Evolutionary conservation across 2,888 invertebrate genomes (phyloP).

Genomic region (Andrena marginata): DNA sequence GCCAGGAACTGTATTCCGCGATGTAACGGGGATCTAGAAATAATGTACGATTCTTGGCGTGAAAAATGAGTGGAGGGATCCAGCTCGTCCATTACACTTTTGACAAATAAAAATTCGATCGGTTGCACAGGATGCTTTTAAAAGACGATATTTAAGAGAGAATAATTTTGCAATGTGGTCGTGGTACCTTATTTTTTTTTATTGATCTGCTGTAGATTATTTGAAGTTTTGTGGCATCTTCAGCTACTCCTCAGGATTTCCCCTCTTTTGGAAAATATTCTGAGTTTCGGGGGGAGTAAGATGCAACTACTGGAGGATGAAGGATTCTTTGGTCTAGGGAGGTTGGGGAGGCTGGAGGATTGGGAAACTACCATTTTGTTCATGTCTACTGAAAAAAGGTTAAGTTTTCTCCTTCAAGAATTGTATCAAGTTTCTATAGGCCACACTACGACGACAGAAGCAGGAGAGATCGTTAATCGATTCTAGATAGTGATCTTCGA

Average conservation of each 20-base stretch:
- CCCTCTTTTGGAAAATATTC: not conserved
- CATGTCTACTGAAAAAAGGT: no score
- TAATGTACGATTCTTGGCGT: constrained; percentile 11
- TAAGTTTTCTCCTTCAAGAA: no score
- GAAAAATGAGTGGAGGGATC: constrained; percentile 36
- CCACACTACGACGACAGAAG: no score
- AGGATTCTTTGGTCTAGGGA: not conserved
- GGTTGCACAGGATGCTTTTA: not conserved
- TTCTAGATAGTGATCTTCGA: no score
- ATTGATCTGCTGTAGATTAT: not conserved
- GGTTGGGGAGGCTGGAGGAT: no score
- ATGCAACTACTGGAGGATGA: not conserved
- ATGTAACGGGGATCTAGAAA: constrained; percentile 23
- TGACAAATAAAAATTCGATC: not conserved
- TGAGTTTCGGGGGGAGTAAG: not conserved
- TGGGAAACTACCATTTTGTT: no score
- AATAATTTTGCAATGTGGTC: no score
- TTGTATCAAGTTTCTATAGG: no score
- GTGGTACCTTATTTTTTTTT: not conserved
- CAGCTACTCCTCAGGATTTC: not conserved
- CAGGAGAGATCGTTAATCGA: no score
- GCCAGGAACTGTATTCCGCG: constrained; percentile 28
- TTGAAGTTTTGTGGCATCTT: not conserved
- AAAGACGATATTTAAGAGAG: not conserved
- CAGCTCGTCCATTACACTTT: constrained; percentile 5